A percentile compares a stretch with the other conserved stretches of the same genome.
Evolutionary conservation across 2,888 invertebrate genomes (phyloP).

Genomic region (Agrochola lota): DNA sequence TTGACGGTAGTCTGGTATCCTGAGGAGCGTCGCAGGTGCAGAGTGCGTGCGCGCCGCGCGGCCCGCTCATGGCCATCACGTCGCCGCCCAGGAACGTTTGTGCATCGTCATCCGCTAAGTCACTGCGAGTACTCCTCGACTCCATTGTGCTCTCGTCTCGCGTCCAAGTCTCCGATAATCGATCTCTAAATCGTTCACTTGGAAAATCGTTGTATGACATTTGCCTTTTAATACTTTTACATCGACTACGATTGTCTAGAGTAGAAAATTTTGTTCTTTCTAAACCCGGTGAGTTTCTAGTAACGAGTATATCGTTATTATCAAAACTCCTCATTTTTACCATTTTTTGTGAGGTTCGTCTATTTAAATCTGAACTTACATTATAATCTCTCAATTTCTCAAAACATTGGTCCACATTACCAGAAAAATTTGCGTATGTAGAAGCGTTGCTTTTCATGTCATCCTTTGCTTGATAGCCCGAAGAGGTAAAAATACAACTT

Average conservation of each 20-base stretch:
- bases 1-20: slow-evolving; percentile 82
- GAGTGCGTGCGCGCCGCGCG: slow-evolving; percentile 78
- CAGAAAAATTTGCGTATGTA: slow-evolving; percentile 87
- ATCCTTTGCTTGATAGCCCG: slow-evolving; percentile 83
- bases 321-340: slow-evolving; percentile 86
- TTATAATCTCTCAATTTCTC: slow-evolving; percentile 85
- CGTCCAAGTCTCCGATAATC: slow-evolving; percentile 81
- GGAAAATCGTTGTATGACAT: slow-evolving; percentile 89
- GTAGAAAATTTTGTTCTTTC: slow-evolving; percentile 87
- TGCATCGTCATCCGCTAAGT: slow-evolving; percentile 81
- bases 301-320: slow-evolving; percentile 82
- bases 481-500: slow-evolving; percentile 85
- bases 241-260: slow-evolving; percentile 86
- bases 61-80: slow-evolving; percentile 77
- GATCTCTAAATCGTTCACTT: slow-evolving; percentile 84
- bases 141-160: slow-evolving; percentile 80
- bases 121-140: slow-evolving; percentile 81
- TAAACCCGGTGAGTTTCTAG: slow-evolving; percentile 79
- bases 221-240: slow-evolving; percentile 87
- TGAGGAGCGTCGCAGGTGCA: slow-evolving; percentile 84
- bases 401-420: slow-evolving; percentile 88
- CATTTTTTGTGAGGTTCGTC: slow-evolving; percentile 77
- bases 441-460: slow-evolving; percentile 83
- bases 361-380: slow-evolving; percentile 76
- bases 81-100: slow-evolving; percentile 84